phyloP scores from a whole-genome alignment of 2,113 vertebrate genomes.

The Tinamus guttatus region DNA sequence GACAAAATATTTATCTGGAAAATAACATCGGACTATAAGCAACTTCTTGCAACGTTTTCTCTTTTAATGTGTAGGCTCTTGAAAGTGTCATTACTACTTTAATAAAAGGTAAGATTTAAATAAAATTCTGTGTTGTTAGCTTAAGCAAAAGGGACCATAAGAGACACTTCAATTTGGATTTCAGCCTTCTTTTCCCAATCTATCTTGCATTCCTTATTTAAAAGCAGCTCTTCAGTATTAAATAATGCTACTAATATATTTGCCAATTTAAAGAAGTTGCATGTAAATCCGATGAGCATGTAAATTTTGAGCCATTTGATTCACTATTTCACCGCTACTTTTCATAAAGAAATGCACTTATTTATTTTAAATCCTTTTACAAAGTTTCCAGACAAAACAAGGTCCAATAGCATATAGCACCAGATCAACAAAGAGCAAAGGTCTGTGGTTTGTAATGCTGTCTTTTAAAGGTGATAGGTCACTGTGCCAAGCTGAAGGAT shows the following conservation, averaged over 20 bases:
- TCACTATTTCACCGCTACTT: conserved; percentile 42
- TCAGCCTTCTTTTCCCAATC: background rate
- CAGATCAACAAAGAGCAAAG: conserved; percentile 74
- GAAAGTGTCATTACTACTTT: background rate
- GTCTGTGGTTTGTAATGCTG: conserved; percentile 80
- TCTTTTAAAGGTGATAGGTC: conserved; percentile 88
- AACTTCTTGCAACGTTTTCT: no score
- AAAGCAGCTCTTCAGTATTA: background rate
- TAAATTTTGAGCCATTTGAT: conserved; percentile 26
- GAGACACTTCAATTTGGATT: background rate
- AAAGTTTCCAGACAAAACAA: conserved; percentile 75
- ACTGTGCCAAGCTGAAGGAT: conserved; percentile 71
- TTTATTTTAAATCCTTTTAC: conserved; percentile 67
- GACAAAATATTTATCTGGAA: background rate
- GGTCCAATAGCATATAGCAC: conserved; percentile 79
- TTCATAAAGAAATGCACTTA: conserved; percentile 41
- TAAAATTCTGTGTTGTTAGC: background rate
- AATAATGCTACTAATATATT: background rate
- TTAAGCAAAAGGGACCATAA: background rate
- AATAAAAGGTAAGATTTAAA: background rate
- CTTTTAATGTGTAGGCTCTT: background rate
- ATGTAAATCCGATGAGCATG: background rate
- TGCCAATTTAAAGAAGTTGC: background rate
- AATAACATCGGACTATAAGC: background rate
- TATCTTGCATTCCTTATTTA: background rate